Evolutionary conservation across 2,797 vertebrate species (phyloP), one percentile per base, ranked within the genome.

Genomic region (Huso huso): DNA sequence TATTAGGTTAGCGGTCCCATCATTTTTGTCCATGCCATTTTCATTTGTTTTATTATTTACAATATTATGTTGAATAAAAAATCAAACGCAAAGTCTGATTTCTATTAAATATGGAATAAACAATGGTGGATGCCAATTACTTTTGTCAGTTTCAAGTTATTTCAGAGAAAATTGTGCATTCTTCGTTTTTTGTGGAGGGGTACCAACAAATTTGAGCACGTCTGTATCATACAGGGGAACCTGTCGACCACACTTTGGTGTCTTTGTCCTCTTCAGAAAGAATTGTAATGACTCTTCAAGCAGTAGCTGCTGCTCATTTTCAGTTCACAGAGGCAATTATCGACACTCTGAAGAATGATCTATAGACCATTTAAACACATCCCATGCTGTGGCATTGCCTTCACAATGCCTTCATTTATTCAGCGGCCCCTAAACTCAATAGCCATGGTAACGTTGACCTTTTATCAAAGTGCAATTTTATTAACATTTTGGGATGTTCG

Each of bases 241-340:
- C 61, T 12, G 64, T 63, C 68, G 57, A 68, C 58, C 7, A 6
- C 52, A 57, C 51, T 11, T 50, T 37, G 49, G 9, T 63, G 49
- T 63, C 72, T 76, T 74, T 76, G 74, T 74, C 70, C 67, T 15
- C 62, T 58, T 18, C 62, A 48, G 66, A 68, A n/a, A 55, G 53
- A 48, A 4, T 12, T 58, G 12, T 6, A 66, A 71, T 74, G 71
- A 68, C 59, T 64, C 68, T 72, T 61, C 63, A 67, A 69, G 63
- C 58, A 51, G 60, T 49, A 52, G 51, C 68, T 64, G 55, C 71
- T 64, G 68, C n/a, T 63, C 68, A 71, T 52, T 66, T 65, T 68
- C 75, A 78, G 71, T 74, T 80, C 72, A 65, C 65, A 69, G 68
- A 72, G 70, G 72, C 74, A 81, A 86, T 81, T 78, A 78, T 75